Evolutionary conservation across 1,140 invertebrate species (phyloP).

Genomic region (Drosophila tsacasi): DNA sequence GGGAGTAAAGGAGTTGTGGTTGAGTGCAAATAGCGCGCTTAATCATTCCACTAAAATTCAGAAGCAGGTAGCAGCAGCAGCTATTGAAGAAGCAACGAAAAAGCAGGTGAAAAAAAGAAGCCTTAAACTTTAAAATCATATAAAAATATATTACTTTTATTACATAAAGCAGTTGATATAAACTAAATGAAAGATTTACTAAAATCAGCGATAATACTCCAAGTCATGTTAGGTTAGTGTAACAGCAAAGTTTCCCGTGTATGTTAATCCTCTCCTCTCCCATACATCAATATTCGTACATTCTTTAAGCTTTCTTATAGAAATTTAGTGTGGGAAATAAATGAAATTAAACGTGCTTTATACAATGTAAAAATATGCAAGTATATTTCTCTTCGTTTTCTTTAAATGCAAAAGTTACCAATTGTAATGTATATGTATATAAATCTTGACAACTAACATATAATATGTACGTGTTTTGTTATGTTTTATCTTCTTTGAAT

Average conservation of each 20-base stretch:
- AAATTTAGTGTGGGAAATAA: constrained; percentile 50
- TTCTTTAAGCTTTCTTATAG: constrained; percentile 57
- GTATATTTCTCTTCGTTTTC: constrained; percentile 38
- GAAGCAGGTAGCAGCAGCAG: not conserved
- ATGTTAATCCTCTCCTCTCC: constrained; percentile 15
- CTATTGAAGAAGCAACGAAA: constrained; percentile 25
- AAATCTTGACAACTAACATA: constrained; percentile 46
- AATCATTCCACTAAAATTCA: not conserved
- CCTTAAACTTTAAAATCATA: constrained; percentile 31
- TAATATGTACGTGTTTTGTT: constrained; percentile 23
- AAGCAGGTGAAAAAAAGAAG: constrained; percentile 19
- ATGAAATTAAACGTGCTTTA: constrained; percentile 51
- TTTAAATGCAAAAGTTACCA: constrained; percentile 71
- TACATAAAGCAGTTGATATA: constrained; percentile 67
- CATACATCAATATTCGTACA: constrained; percentile 6
- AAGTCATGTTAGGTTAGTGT: constrained; percentile 54
- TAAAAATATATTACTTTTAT: constrained; percentile 68
- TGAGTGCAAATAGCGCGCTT: not conserved
- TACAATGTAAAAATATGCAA: constrained; percentile 60
- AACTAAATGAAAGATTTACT: constrained; percentile 68
- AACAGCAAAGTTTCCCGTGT: constrained; percentile 44
- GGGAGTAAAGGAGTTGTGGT: constrained; percentile 13
- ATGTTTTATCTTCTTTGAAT: constrained; percentile 16
- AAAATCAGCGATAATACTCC: constrained; percentile 63
- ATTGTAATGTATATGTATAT: constrained; percentile 50